Evolutionary conservation across 2,888 invertebrate species (phyloP).

Genomic region (Furcula furcula): DNA sequence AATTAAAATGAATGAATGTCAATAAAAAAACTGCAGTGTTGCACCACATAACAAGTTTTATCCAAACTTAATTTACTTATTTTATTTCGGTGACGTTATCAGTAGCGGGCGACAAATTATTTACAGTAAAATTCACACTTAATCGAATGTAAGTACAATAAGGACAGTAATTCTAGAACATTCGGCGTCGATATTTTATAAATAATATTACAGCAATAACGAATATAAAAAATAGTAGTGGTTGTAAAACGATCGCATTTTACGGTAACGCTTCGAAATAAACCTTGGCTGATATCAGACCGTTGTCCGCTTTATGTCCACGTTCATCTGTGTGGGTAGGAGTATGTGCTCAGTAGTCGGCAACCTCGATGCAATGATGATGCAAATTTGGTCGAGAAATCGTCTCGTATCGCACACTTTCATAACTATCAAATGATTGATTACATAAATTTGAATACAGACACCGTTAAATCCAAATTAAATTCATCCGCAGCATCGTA

Average conservation of each 20-base stretch:
- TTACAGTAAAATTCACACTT: constrained; percentile 24
- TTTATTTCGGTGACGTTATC: constrained; percentile 9
- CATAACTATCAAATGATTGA: constrained; percentile 80
- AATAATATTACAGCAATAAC: constrained; percentile 23
- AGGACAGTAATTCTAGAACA: constrained; percentile 30
- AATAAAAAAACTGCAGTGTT: too few species aligned
- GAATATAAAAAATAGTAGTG: constrained; percentile 24
- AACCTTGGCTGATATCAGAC: constrained; percentile 23
- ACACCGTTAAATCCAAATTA: constrained; percentile 76
- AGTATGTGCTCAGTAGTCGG: constrained; percentile 31
- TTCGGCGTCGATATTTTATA: constrained; percentile 25
- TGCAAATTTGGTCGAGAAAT: constrained; percentile 75
- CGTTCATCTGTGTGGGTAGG: constrained; percentile 27
- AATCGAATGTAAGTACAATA: constrained; percentile 18
- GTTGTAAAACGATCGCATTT: constrained; percentile 15
- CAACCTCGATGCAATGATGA: constrained; percentile 66
- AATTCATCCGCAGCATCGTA: constrained; percentile 71
- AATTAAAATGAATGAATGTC: too few species aligned
- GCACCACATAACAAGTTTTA: too few species aligned
- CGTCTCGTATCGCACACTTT: constrained; percentile 74
- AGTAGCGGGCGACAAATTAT: constrained; percentile 13
- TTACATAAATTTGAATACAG: constrained; percentile 78
- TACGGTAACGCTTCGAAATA: constrained; percentile 15
- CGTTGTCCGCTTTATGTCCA: constrained; percentile 26
- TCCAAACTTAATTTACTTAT: not conserved